Conservation (phyloP, 2,888 invertebrate genomes). For the Trissoscelio sp. region DNA sequence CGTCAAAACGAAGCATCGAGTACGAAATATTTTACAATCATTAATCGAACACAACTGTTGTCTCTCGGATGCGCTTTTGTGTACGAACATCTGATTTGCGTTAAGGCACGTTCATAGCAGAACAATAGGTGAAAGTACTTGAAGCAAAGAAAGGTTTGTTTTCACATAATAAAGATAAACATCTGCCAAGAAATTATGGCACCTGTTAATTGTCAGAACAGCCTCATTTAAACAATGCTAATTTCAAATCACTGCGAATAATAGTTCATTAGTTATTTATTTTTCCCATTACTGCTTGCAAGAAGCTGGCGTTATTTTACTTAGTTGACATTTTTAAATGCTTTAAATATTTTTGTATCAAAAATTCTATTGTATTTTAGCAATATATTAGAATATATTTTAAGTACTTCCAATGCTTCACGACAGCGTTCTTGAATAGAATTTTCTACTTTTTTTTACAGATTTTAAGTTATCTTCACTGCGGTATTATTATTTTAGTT, state of each 20-base stretch:
- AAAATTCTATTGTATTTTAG: no score
- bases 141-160: conserved; percentile 30
- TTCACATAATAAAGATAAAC: conserved; percentile 19
- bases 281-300: no score
- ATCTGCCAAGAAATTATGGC: conserved; percentile 13
- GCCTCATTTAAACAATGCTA: conserved; percentile 26
- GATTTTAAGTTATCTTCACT: no score
- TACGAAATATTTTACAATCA: background rate
- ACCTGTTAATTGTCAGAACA: conserved; percentile 11
- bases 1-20: conserved; percentile 3
- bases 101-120: conserved; percentile 68
- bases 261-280: background rate
- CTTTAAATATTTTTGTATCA: no score
- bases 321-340: no score
- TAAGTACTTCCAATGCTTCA: no score
- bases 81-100: conserved; percentile 72
- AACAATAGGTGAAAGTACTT: conserved; percentile 44
- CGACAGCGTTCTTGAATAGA: no score
- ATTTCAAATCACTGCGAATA: conserved; percentile 23
- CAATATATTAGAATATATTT: no score
- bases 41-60: conserved; percentile 1
- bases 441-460: no score
- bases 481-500: no score
- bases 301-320: no score
- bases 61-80: conserved; percentile 69